Percentiles rank a stretch among this genome's conserved stretches.
Evolutionary conservation across 2,888 invertebrate species (phyloP).

Genomic region (Charanyca ferruginea): DNA sequence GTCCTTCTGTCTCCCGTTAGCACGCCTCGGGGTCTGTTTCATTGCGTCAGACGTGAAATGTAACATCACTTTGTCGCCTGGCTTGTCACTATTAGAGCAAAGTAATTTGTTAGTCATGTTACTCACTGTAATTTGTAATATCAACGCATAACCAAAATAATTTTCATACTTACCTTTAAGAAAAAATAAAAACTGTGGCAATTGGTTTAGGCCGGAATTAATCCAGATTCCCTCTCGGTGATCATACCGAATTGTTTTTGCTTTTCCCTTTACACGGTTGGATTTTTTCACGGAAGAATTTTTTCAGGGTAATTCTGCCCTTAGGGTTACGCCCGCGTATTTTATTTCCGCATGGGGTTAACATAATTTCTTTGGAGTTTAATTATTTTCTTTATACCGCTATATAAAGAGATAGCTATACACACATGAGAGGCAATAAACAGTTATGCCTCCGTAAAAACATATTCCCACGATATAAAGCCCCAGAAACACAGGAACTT

Average conservation of each 20-base stretch:
- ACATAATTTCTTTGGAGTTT: slow-evolving; percentile 3
- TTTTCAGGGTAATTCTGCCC: slow-evolving; percentile 11
- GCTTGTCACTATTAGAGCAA: slow-evolving; percentile 30
- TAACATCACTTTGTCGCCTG: slow-evolving; percentile 49
- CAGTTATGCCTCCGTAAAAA: slow-evolving; percentile 17
- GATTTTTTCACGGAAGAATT: slow-evolving; percentile 2
- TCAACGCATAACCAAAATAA: slow-evolving; percentile 3
- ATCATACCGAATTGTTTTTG: slow-evolving; percentile 35
- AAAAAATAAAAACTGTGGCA: slow-evolving; percentile 15
- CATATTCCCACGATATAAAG: slow-evolving; percentile 1
- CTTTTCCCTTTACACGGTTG: slow-evolving; percentile 1
- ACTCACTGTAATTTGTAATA: slow-evolving; percentile 22
- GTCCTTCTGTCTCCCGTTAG: slow-evolving; percentile 44
- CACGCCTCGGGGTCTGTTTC: slow-evolving; percentile 32
- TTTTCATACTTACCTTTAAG: slow-evolving; percentile 11
- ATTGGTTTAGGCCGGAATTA: slow-evolving; percentile 18
- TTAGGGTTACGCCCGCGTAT: slow-evolving; percentile 13
- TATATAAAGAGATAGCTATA: not conserved
- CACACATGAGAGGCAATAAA: slow-evolving; percentile 11
- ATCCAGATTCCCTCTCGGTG: slow-evolving; percentile 19
- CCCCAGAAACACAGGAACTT: slow-evolving; percentile 20
- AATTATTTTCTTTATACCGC: slow-evolving; percentile 14
- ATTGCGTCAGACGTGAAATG: slow-evolving; percentile 55
- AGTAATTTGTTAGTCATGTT: slow-evolving; percentile 27
- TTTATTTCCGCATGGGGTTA: not conserved